Conservation (phyloP, 2,797 vertebrate genomes). For the Knipowitschia caucasica region DNA sequence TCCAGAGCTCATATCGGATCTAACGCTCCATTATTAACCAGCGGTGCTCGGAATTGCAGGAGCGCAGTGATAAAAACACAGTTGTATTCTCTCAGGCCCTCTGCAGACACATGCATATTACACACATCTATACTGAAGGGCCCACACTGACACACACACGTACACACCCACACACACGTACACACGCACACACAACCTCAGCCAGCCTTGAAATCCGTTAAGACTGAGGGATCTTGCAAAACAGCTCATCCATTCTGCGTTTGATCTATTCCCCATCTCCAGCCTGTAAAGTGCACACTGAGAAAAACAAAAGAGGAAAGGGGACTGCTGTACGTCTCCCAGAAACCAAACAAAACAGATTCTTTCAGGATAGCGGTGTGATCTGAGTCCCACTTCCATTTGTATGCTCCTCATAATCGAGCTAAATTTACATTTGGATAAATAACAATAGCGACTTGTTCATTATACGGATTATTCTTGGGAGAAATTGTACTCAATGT, state of each 20-base stretch:
- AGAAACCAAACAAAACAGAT: constrained; percentile 65
- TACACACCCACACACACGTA: constrained; percentile 27
- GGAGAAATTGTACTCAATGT: too few species aligned
- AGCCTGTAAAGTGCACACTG: constrained; percentile 68
- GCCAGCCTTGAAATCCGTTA: constrained; percentile 73
- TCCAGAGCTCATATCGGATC: constrained; percentile 20
- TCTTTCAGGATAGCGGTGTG: constrained; percentile 43
- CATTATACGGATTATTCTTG: too few species aligned
- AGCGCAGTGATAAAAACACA: constrained; percentile 50
- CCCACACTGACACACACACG: constrained; percentile 10
- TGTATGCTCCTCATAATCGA: constrained; percentile 43
- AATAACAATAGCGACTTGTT: too few species aligned
- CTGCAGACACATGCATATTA: constrained; percentile 55
- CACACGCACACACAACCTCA: constrained; percentile 61
- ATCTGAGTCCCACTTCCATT: constrained; percentile 38
- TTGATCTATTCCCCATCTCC: constrained; percentile 77
- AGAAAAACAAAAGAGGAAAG: constrained; percentile 70
- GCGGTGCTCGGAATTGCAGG: constrained; percentile 30
- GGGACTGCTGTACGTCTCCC: constrained; percentile 64
- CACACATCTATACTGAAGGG: constrained; percentile 28
- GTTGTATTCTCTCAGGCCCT: constrained; percentile 52
- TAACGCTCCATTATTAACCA: constrained; percentile 23
- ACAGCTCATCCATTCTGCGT: constrained; percentile 73
- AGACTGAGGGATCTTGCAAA: constrained; percentile 73
- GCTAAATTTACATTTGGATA: constrained; percentile 19